Evolutionary conservation across 2,113 vertebrate species (phyloP).

Genomic region (Ptilonorhynchus violaceus): DNA sequence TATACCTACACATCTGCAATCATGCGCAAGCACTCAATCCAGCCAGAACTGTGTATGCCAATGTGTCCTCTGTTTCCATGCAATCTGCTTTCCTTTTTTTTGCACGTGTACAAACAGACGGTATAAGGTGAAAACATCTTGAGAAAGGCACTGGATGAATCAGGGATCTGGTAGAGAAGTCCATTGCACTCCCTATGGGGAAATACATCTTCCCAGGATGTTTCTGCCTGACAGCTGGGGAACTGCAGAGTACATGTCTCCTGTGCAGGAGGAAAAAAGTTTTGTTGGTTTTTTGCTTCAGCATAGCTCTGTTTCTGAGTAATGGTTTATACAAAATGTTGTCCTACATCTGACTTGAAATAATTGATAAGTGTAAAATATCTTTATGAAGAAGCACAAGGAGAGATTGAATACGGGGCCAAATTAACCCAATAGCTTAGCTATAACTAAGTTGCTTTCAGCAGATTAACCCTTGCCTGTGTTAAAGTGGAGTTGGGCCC

Average conservation of each 20-base stretch:
- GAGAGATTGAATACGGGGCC: neutral
- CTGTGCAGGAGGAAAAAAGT: neutral
- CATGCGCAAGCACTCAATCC: fast-evolving
- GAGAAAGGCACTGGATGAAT: neutral
- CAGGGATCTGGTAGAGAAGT: neutral
- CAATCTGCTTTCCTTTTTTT: neutral
- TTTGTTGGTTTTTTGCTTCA: neutral
- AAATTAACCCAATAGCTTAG: neutral
- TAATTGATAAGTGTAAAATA: neutral
- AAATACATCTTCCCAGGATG: neutral
- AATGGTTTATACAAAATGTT: neutral
- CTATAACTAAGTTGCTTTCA: neutral
- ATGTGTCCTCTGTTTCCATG: neutral
- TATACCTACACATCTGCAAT: neutral
- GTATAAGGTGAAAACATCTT: neutral
- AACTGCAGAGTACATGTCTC: neutral
- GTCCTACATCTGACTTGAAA: neutral
- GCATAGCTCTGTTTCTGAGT: neutral
- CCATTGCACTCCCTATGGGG: neutral
- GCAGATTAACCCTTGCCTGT: neutral
- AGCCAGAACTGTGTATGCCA: neutral
- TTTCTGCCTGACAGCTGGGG: neutral
- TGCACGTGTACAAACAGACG: fast-evolving
- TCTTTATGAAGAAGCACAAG: neutral
- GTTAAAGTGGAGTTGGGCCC: neutral